Evolutionary conservation across 2,113 vertebrate species (phyloP).

Genomic region (Cottus gobio): DNA sequence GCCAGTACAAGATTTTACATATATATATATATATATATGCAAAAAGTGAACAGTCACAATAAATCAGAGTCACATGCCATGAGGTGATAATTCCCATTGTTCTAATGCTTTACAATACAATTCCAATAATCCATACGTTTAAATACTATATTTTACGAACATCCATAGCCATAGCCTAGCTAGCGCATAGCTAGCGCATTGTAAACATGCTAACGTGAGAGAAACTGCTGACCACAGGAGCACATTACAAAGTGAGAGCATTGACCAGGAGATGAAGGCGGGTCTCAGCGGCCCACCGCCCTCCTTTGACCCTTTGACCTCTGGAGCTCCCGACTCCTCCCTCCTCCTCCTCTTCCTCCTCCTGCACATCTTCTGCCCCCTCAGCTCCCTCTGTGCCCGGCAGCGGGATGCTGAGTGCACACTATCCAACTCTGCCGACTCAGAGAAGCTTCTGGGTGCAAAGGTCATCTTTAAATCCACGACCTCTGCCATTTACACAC

Average conservation of each 20-base stretch:
- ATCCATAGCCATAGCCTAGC: neutral
- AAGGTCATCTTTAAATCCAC: constrained; percentile 60
- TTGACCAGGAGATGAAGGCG: constrained; percentile 45
- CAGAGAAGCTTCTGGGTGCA: constrained; percentile 59
- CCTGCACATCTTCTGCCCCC: constrained; percentile 17
- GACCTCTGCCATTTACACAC: constrained; percentile 54
- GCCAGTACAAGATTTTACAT: constrained; percentile 1
- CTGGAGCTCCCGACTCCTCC: constrained; percentile 20
- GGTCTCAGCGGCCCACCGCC: constrained; percentile 33
- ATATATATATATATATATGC: too few relatives aligned
- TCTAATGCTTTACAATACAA: too few relatives aligned
- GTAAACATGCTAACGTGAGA: constrained; percentile 12
- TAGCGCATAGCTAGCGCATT: too few relatives aligned
- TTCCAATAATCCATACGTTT: too few relatives aligned
- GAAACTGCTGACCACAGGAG: constrained; percentile 21
- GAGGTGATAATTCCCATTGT: neutral
- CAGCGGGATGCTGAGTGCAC: constrained; percentile 63
- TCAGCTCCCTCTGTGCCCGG: constrained; percentile 24
- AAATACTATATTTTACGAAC: neutral
- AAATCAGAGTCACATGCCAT: neutral
- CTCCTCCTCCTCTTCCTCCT: constrained; percentile 2
- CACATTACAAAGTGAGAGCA: constrained; percentile 46
- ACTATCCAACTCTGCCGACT: constrained; percentile 61
- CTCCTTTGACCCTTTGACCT: constrained; percentile 52
- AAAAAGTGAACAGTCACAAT: neutral